phyloP scores from a whole-genome alignment of 2,113 vertebrate genomes.

The Lasiurus borealis region DNA sequence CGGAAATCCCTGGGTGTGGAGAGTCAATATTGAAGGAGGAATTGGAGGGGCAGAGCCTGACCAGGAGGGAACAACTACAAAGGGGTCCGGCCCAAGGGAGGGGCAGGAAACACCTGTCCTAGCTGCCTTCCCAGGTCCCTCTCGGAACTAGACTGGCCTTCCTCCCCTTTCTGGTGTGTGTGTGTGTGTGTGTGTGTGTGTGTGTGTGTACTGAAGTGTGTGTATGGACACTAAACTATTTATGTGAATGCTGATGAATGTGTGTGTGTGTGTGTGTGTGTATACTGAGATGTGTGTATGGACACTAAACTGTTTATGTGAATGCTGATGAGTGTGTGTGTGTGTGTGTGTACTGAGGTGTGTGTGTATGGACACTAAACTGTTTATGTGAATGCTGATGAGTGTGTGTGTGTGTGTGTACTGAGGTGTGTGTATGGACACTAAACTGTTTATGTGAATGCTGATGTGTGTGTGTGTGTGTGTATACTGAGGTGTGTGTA shows the following conservation, averaged over 20 bases:
- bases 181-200: neutral
- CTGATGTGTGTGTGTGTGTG: neutral
- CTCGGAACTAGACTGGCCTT: neutral
- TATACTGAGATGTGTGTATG: neutral
- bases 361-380: no score
- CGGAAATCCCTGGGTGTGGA: neutral
- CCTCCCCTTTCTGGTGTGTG: neutral
- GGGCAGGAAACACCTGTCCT: neutral
- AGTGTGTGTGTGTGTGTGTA: no score
- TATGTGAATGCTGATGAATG: no score
- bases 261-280: no score
- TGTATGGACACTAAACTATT: no score
- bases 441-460: neutral
- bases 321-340: no score
- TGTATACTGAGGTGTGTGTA: neutral
- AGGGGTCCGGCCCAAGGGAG: neutral
- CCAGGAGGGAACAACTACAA: neutral
- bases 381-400: no score
- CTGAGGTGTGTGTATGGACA: neutral
- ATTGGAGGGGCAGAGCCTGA: neutral
- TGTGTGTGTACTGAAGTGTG: neutral
- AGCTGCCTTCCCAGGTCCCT: neutral
- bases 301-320: no score
- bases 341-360: no score
- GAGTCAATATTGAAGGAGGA: constrained; percentile 20